A percentile compares a stretch with the other conserved stretches of the same genome.
Conservation (phyloP, 2,113 vertebrate species). For the Gulo gulo region DNA sequence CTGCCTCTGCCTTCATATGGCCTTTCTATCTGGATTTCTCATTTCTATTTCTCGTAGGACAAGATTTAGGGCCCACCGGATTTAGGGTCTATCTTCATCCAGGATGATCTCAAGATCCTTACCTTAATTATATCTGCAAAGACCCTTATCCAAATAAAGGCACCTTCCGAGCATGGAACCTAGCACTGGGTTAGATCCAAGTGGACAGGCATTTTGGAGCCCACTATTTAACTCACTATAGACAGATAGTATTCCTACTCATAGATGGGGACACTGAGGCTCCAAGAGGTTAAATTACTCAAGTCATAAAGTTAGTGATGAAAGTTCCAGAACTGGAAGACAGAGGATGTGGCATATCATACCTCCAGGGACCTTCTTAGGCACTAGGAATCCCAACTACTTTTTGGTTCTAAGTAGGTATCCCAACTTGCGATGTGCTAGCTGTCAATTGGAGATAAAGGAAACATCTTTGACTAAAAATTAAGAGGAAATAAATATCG, state of each 20-base stretch:
- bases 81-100: neutral
- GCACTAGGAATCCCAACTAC: neutral
- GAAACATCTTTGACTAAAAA: neutral
- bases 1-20: neutral
- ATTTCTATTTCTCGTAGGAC: neutral
- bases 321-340: neutral
- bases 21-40: neutral
- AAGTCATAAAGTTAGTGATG: neutral
- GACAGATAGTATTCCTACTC: neutral
- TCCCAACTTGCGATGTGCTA: neutral
- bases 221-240: neutral
- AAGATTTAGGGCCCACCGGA: neutral
- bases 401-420: neutral
- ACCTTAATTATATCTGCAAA: neutral
- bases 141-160: neutral
- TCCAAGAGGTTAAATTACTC: neutral
- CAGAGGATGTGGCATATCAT: neutral
- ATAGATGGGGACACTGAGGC: neutral
- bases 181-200: neutral
- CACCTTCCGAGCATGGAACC: neutral
- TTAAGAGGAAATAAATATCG: neutral
- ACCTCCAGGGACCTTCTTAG: neutral
- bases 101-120: neutral
- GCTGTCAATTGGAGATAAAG: neutral
- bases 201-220: neutral